These are phyloP conservation scores for Bombus confusus DNA, from an alignment of 1,140 invertebrate species.

Conservation along the genomic window DNA sequence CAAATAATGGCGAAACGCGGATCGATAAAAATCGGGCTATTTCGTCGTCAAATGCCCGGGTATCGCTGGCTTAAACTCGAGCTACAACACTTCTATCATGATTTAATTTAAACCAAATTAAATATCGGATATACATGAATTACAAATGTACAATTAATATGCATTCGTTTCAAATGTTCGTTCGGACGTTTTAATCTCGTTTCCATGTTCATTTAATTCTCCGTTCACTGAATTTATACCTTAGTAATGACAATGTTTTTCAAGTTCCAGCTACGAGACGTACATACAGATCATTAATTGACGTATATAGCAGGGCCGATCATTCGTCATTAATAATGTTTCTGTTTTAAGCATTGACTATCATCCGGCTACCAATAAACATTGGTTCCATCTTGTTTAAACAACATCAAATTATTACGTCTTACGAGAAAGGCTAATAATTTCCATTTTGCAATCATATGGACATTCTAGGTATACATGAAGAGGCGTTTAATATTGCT, in stretches of 20 bases:
- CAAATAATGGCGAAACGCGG: slow-evolving; percentile 30
- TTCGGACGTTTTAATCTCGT: slow-evolving; percentile 44
- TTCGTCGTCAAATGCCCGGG: not conserved
- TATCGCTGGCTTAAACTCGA: slow-evolving; percentile 18
- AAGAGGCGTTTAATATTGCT: slow-evolving; percentile 43
- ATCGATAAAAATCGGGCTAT: slow-evolving; percentile 45
- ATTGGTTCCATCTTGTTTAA: not conserved
- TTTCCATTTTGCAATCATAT: not conserved
- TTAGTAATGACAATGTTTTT: slow-evolving; percentile 16
- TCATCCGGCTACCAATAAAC: no score
- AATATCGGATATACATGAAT: slow-evolving; percentile 47
- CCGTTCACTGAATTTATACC: not conserved
- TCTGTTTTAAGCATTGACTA: not conserved
- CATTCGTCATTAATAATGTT: not conserved
- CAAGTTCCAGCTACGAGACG: not conserved
- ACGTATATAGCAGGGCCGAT: no score
- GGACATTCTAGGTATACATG: slow-evolving; percentile 3
- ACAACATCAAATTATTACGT: not conserved
- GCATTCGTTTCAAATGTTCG: slow-evolving; percentile 39
- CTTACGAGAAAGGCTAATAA: not conserved
- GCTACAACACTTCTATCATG: slow-evolving; percentile 39
- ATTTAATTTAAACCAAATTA: slow-evolving; percentile 60
- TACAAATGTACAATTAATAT: slow-evolving; percentile 45
- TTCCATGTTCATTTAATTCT: slow-evolving; percentile 19
- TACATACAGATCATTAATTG: not conserved